Conservation (phyloP, 2,113 vertebrate genomes). For the human (Homo sapiens) region GRCh38 chr13:48229001-48229500, state of each 20-base stretch:
- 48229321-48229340: not conserved
- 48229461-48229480: not conserved
- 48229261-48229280: no score
- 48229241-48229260: no score
- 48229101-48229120: not conserved
- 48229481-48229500: not conserved
- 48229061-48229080: not conserved
- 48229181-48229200: no score
- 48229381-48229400: not conserved
- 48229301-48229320: not conserved
- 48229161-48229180: not conserved
- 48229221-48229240: no score
- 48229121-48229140: not conserved
- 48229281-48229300: not conserved
- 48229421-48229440: not conserved
- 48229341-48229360: no score
- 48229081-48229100: not conserved
- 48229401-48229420: no score
- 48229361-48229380: not conserved
- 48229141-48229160: not conserved
- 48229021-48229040: not conserved
- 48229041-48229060: not conserved
- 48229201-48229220: no score
- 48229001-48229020: not conserved
- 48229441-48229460: not conserved